These are phyloP conservation scores for Mythimna albipuncta DNA, from an alignment of 2,888 invertebrate genomes.

Conservation along the genomic window DNA sequence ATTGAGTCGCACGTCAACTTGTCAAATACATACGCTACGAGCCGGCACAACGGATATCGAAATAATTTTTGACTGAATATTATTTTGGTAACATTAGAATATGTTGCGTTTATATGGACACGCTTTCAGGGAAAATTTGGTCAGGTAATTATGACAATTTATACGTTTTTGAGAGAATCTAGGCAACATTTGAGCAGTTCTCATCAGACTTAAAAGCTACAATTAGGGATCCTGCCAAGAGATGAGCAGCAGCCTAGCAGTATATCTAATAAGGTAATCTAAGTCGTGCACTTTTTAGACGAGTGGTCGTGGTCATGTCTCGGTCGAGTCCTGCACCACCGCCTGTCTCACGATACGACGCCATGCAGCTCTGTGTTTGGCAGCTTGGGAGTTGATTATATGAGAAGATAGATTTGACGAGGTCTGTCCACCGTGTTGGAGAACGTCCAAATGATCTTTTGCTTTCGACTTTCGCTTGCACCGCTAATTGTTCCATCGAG, in stretches of 20 bases:
- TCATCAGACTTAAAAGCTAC: background rate
- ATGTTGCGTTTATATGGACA: conserved; percentile 52
- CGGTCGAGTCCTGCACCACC: no score
- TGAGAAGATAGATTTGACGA: no score
- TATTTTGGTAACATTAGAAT: conserved; percentile 20
- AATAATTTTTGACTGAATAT: conserved; percentile 43
- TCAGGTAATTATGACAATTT: conserved; percentile 50
- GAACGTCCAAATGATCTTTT: no score
- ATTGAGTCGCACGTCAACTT: conserved; percentile 37
- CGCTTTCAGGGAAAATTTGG: conserved; percentile 43
- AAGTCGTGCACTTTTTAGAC: no score
- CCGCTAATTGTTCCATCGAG: no score
- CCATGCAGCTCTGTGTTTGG: no score
- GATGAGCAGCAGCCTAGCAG: background rate
- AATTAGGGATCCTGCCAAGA: background rate
- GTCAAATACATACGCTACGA: conserved; percentile 45
- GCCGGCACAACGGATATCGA: conserved; percentile 17
- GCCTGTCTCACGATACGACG: no score
- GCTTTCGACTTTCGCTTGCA: no score
- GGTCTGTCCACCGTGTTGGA: no score
- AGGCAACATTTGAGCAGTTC: background rate
- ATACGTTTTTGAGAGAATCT: background rate
- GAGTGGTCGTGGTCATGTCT: no score
- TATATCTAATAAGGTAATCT: no score
- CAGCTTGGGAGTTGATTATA: no score